Evolutionary conservation across 23 tunicate genomes (phyloP), one percentile per base, ranked within the genome.

Genomic region (Ciona savignyi): DNA sequence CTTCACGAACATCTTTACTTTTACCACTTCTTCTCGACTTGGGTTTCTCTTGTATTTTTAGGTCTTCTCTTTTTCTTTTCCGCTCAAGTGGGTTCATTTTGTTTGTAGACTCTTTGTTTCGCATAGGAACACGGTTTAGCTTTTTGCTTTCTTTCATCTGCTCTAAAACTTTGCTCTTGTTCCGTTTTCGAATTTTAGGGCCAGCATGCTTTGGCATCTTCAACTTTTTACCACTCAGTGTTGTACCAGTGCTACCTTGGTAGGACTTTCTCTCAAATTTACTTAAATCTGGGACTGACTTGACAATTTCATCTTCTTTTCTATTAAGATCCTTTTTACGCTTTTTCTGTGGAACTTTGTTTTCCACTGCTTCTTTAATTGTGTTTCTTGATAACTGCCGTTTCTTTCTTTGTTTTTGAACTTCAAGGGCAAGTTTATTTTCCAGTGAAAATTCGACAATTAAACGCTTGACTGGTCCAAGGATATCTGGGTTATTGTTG

Each of bases 381-480:
- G 66, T 76, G 62, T 76, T 84, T 66, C 74, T 84, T 0, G 86
- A 76, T 35, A 72, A 31, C 23, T 79, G 84, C 64, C 78, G 76
- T 29, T 72, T 66, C 27, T 75, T 62, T 29, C 91, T 33, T 72
- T 80, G 83, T 80, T 64, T 70, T 67, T 91, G 66, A 29, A 60
- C 30, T 42, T 80, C 86, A 19, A 91, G 74, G 4, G 89, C 97
- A 32, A 75, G 84, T 67, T 72, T 78, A 77, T 91, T 86, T 66
- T 95, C 99, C 28, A 95, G 87, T 0, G 96, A 90, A 80, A 95
- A 95, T 63, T 95, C 99, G 51, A 95, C 96, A 32, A 95, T 95
- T 20, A 96, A 96, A 71, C 99, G 80, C 73, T 95, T 95, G 70
- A 63, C 60, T 51, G 81, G 77, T 32, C 80, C 65, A 73, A 95